These are phyloP conservation scores for Puffinus mauretanicus DNA, from an alignment of 2,113 vertebrate genomes.

Conservation along the genomic window DNA sequence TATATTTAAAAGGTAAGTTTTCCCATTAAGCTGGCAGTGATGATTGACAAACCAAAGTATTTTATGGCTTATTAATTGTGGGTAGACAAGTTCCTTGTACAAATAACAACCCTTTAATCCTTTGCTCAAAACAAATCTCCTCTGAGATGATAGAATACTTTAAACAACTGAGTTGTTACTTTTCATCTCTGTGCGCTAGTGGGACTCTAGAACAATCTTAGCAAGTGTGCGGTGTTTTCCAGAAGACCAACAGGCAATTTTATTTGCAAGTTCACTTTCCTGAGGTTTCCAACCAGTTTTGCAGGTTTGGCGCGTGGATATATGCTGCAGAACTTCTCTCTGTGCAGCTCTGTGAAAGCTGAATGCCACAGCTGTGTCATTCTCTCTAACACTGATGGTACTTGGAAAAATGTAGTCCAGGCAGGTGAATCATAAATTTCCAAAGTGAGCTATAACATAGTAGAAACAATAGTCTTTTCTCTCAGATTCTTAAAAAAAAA, in stretches of 20 bases:
- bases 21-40: neutral
- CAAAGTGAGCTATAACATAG: neutral
- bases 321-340: neutral
- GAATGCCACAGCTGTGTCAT: neutral
- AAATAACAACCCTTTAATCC: neutral
- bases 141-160: constrained; percentile 1
- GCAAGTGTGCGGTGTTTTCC: fast-evolving
- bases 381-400: neutral
- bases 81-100: neutral
- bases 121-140: neutral
- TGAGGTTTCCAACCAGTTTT: neutral
- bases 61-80: neutral
- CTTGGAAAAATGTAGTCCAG: neutral
- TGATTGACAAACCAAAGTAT: neutral
- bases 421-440: neutral
- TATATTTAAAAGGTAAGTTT: neutral
- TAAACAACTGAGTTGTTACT: neutral
- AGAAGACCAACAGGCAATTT: neutral
- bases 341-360: neutral
- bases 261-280: neutral
- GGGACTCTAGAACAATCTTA: neutral
- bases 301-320: fast-evolving
- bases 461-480: neutral
- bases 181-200: neutral
- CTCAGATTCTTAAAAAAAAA: neutral